Conservation (phyloP, 2,888 invertebrate species). For the Thera obeliscata region DNA sequence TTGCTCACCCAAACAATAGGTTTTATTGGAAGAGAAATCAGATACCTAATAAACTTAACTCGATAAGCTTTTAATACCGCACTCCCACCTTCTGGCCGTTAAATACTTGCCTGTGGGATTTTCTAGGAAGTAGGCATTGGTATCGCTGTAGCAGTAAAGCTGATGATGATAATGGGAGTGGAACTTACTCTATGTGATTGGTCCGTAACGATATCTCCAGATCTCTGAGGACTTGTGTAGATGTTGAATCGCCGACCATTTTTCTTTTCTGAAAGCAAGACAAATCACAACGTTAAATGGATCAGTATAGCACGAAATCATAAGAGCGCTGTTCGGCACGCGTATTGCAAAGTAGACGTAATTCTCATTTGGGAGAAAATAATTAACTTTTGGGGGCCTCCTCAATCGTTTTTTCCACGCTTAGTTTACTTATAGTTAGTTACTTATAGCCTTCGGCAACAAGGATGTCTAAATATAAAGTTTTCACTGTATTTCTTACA, state of each 20-base stretch:
- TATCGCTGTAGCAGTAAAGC: neutral
- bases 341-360: constrained; percentile 16
- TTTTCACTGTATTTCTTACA: neutral
- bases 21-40: constrained; percentile 1
- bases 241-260: constrained; percentile 98
- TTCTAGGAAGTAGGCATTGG: neutral
- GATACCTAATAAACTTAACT: neutral
- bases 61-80: too few species aligned
- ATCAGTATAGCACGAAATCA: neutral
- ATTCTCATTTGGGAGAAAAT: too few species aligned
- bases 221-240: constrained; percentile 98
- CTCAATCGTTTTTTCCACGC: too few species aligned
- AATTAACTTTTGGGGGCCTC: too few species aligned
- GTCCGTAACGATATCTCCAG: constrained; percentile 99
- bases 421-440: too few species aligned
- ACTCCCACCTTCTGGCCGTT: too few species aligned
- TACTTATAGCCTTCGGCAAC: too few species aligned
- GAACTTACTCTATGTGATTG: constrained; percentile 98
- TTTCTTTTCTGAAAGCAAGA: constrained; percentile 93
- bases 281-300: constrained; percentile 11
- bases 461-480: too few species aligned
- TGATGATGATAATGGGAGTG: neutral
- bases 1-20: neutral
- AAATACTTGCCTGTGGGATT: too few species aligned
- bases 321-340: neutral